Conservation (phyloP, 2,113 vertebrate genomes). For the Laterallus jamaicensis region DNA sequence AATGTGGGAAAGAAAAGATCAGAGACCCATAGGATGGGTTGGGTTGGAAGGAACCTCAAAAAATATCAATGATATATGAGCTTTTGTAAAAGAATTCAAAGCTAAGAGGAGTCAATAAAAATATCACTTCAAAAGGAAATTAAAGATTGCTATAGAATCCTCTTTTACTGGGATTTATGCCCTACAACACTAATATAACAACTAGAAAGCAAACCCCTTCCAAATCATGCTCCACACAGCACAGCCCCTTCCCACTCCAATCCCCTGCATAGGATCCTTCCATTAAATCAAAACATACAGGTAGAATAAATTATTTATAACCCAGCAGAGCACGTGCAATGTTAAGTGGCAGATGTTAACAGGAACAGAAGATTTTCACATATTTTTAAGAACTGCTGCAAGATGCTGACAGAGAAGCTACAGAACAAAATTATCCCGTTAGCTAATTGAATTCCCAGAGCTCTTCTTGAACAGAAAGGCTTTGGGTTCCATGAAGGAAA, state of each 20-base stretch:
- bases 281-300: not conserved
- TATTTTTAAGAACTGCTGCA: not conserved
- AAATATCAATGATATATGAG: not conserved
- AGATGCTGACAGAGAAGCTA: constrained; percentile 31
- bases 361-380: not conserved
- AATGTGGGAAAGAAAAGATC: not conserved
- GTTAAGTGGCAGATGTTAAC: not conserved
- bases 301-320: not conserved
- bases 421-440: not conserved
- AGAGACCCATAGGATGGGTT: no score
- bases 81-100: not conserved
- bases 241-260: not conserved
- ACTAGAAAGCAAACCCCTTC: not conserved
- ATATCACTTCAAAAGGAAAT: not conserved
- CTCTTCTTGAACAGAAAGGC: not conserved
- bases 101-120: not conserved
- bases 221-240: not conserved
- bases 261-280: not conserved
- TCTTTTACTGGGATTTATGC: not conserved
- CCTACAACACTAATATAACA: not conserved
- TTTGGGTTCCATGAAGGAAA: not conserved
- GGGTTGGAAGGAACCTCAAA: not conserved
- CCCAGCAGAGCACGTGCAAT: not conserved
- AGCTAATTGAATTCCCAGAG: constrained; percentile 23
- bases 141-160: not conserved